Conservation (phyloP, 1,140 invertebrate species). For the Caenorhabditis latens region DNA sequence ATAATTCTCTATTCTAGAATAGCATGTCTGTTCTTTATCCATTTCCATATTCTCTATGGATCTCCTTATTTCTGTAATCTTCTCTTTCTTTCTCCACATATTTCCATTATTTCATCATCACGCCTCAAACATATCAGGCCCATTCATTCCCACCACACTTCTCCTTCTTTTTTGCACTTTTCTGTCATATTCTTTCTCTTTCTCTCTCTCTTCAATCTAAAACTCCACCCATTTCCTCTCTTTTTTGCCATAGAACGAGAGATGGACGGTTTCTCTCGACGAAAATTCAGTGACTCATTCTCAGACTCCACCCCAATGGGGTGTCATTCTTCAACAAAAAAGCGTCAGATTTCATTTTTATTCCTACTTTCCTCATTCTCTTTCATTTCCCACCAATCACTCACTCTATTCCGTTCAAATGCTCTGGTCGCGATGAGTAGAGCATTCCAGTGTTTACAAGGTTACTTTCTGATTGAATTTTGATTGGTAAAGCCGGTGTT, state of each 20-base stretch:
- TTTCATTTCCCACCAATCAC: background rate
- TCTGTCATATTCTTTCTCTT: background rate
- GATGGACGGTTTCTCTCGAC: background rate
- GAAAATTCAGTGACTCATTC: background rate
- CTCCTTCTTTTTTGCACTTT: background rate
- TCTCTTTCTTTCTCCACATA: too few species aligned
- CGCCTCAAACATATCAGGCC: too few species aligned
- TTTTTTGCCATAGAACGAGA: background rate
- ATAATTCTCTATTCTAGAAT: too few species aligned
- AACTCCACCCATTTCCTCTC: background rate
- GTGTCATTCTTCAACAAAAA: background rate
- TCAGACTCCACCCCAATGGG: background rate
- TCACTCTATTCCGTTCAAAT: constrained; percentile 39
- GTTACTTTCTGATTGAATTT: constrained; percentile 47
- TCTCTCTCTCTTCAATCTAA: background rate
- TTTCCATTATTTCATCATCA: too few species aligned
- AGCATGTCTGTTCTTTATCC: too few species aligned
- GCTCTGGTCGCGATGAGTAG: background rate
- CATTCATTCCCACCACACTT: too few species aligned
- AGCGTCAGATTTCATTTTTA: constrained; percentile 1
- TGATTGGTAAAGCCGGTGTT: constrained; percentile 1
- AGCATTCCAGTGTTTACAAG: background rate
- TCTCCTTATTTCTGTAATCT: too few species aligned
- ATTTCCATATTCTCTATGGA: too few species aligned
- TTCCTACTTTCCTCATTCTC: background rate